Evolutionary conservation across 2,113 vertebrate genomes (phyloP).

Genomic region (Phalacrocorax carbo): DNA sequence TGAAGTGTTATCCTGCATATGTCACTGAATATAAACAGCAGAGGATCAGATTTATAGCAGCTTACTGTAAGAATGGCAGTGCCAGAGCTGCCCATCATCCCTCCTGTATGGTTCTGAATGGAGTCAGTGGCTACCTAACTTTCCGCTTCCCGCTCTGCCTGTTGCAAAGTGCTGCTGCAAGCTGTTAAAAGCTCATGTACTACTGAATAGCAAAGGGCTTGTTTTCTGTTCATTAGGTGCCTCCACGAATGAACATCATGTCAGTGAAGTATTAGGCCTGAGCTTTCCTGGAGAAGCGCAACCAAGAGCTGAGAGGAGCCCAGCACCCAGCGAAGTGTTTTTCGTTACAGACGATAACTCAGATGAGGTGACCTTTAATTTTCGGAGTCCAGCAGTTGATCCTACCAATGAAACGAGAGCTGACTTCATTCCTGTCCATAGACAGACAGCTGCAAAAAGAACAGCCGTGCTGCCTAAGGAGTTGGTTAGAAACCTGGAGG

Average conservation of each 20-base stretch:
- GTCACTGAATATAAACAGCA: background rate
- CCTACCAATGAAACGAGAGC: accelerated
- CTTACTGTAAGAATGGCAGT: background rate
- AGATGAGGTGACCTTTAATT: background rate
- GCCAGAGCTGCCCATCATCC: background rate
- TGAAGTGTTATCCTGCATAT: background rate
- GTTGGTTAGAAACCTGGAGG: background rate
- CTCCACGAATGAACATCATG: background rate
- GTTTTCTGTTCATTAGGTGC: background rate
- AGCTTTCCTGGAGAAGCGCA: background rate
- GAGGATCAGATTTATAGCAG: background rate
- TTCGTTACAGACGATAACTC: background rate
- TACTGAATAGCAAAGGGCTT: background rate
- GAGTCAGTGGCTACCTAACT: background rate
- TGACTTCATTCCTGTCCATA: background rate
- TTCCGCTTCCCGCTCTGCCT: background rate
- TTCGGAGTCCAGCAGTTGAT: background rate
- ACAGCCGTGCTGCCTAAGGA: background rate
- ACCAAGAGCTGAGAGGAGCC: background rate
- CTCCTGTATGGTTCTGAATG: too few relatives aligned
- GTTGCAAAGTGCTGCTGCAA: background rate
- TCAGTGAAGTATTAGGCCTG: background rate
- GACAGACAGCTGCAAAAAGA: background rate
- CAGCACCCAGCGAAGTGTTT: background rate
- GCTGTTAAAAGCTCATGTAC: accelerated